phyloP scores from a whole-genome alignment of 2,888 invertebrate species.

The Tyria jacobaeae region DNA sequence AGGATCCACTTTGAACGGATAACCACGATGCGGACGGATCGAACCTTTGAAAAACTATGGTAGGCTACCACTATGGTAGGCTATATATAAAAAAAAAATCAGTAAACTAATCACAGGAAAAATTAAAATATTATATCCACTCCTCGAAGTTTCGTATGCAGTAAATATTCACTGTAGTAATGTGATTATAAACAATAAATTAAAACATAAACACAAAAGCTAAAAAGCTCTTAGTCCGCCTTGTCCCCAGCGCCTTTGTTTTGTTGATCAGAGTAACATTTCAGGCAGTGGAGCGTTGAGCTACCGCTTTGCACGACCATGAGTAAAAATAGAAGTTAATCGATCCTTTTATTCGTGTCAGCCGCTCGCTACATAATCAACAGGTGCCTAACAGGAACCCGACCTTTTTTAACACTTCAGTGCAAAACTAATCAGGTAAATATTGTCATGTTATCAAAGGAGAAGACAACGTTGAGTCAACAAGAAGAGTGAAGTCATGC shows the following conservation, averaged over 20 bases:
- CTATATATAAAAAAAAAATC: not conserved
- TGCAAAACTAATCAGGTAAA: constrained; percentile 49
- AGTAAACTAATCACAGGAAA: not conserved
- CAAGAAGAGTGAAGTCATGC: too few species aligned
- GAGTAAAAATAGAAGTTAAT: constrained; percentile 85
- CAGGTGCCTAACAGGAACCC: constrained; percentile 47
- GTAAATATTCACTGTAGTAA: not conserved
- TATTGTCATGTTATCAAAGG: constrained; percentile 20
- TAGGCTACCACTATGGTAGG: too few species aligned
- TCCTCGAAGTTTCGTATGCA: not conserved
- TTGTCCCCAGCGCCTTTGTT: constrained; percentile 63
- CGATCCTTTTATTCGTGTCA: constrained; percentile 84
- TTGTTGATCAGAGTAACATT: constrained; percentile 56
- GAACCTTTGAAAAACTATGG: not conserved
- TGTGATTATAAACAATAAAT: constrained; percentile 9
- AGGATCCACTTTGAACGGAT: not conserved
- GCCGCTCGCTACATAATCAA: constrained; percentile 68
- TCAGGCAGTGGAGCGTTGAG: constrained; percentile 60
- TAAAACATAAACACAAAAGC: constrained; percentile 27
- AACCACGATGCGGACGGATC: not conserved
- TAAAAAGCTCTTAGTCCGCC: constrained; percentile 61
- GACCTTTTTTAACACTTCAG: constrained; percentile 47
- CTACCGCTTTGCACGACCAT: constrained; percentile 62
- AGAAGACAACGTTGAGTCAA: constrained; percentile 1
- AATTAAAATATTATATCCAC: not conserved